A percentile compares a stretch with the other conserved stretches of the same genome.
phyloP scores from a whole-genome alignment of 2,797 vertebrate genomes.

The Siniperca obscura region DNA sequence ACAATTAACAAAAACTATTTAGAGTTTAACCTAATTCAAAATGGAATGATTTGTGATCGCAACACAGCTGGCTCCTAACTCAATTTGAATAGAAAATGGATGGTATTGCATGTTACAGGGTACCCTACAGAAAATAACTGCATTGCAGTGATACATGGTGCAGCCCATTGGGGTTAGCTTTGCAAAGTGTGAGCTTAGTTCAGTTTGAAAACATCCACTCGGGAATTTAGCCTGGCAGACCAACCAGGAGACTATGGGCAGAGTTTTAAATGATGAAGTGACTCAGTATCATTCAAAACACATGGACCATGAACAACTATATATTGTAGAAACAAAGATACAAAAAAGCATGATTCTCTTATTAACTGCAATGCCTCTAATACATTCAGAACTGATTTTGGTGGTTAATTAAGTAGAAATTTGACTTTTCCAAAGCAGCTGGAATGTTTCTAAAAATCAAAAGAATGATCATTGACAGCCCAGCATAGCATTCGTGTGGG shows the following conservation, averaged over 20 bases:
- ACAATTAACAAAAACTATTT: not conserved
- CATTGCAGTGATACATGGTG: not conserved
- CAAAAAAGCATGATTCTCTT: not conserved
- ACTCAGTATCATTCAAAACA: not conserved
- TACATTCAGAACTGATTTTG: not conserved
- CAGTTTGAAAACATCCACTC: not conserved
- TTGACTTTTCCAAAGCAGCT: slow-evolving; percentile 1
- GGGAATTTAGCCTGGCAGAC: not conserved
- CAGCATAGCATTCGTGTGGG: not conserved
- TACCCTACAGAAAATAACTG: not conserved
- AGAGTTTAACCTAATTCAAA: slow-evolving; percentile 1
- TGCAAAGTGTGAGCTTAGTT: not conserved
- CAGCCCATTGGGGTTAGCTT: not conserved
- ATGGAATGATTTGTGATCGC: not conserved
- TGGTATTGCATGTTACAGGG: not conserved
- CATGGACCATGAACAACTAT: not conserved
- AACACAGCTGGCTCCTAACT: not conserved
- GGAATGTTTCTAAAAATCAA: slow-evolving; percentile 1
- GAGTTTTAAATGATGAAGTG: not conserved
- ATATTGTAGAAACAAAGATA: not conserved
- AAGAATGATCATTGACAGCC: not conserved
- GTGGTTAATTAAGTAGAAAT: not conserved
- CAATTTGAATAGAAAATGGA: not conserved
- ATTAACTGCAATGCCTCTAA: not conserved
- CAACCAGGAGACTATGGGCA: no score